Evolutionary conservation across 2,888 invertebrate species (phyloP).

Genomic region (Lampropteryx suffumata): DNA sequence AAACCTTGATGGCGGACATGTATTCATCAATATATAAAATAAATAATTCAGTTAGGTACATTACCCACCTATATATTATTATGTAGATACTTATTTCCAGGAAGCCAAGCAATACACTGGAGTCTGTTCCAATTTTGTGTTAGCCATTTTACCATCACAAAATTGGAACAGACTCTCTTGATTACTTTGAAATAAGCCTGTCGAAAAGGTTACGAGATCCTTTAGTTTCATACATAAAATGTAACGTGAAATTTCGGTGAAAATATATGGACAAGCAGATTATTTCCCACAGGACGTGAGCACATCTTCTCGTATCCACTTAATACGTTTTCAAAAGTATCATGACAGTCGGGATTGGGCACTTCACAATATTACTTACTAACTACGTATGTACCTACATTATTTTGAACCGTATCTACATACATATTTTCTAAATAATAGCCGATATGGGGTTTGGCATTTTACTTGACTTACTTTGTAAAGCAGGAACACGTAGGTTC

Average conservation of each 20-base stretch:
- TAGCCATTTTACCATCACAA: too few species aligned
- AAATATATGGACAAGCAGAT: constrained; percentile 36
- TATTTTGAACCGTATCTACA: not conserved
- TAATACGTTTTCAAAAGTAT: constrained; percentile 20
- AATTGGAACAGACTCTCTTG: too few species aligned
- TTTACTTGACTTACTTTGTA: not conserved
- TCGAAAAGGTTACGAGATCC: constrained; percentile 21
- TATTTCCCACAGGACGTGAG: constrained; percentile 34
- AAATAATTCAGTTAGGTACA: too few species aligned
- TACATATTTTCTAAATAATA: not conserved
- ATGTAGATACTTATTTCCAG: not conserved
- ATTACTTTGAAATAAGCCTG: constrained; percentile 10
- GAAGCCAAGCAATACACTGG: not conserved
- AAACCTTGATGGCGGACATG: too few species aligned
- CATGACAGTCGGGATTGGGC: constrained; percentile 13
- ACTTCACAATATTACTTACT: constrained; percentile 3
- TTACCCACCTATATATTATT: too few species aligned
- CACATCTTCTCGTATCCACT: constrained; percentile 23
- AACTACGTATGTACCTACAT: not conserved
- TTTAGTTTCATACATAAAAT: constrained; percentile 28
- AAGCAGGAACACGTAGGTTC: too few species aligned
- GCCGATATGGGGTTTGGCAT: not conserved
- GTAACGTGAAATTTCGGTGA: constrained; percentile 24
- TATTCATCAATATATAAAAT: too few species aligned
- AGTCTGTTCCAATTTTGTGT: not conserved